Conservation (phyloP, 1,140 invertebrate species). For the Nasonia vitripennis region DNA sequence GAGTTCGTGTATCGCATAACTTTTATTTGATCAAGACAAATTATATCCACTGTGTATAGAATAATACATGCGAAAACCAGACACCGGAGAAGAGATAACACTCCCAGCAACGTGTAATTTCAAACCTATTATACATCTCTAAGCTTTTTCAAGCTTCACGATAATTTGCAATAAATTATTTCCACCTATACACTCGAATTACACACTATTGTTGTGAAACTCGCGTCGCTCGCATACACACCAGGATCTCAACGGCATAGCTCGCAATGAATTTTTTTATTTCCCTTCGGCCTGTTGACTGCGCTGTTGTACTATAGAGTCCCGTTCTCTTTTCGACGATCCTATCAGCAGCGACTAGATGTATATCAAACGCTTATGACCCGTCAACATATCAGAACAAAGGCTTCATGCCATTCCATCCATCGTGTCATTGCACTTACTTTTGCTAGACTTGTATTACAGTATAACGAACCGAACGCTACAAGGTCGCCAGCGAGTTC, state of each 20-base stretch:
- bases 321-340: background rate
- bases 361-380: background rate
- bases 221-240: background rate
- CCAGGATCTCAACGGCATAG: background rate
- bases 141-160: too few species aligned
- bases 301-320: background rate
- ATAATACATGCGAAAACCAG: too few species aligned
- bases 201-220: background rate
- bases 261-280: background rate
- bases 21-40: too few species aligned
- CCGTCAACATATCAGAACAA: conserved; percentile 2
- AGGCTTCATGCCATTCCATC: background rate
- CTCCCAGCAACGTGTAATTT: too few species aligned
- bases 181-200: background rate
- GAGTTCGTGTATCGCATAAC: too few species aligned
- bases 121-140: too few species aligned
- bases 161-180: background rate
- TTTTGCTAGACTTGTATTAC: background rate
- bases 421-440: background rate
- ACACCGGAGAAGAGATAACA: too few species aligned
- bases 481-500: too few species aligned
- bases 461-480: too few species aligned
- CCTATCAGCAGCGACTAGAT: background rate
- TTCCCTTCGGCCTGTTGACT: background rate
- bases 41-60: too few species aligned